These are phyloP conservation scores for Percopsis omiscomaycus DNA, from an alignment of 2,797 vertebrate genomes.

Conservation along the genomic window DNA sequence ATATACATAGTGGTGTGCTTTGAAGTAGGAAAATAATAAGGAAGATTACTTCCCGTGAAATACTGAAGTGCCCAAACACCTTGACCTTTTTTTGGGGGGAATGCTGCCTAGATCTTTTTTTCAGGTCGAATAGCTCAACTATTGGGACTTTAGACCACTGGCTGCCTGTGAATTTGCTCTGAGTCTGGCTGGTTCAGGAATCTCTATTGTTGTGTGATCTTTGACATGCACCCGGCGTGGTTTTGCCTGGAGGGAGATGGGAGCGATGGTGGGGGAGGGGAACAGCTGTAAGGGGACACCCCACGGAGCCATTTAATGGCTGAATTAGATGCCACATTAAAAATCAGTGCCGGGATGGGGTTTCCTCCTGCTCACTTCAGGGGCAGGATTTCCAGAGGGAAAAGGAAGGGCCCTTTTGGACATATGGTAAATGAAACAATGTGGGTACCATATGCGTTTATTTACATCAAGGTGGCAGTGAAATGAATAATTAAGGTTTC, in stretches of 20 bases:
- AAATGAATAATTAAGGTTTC: background rate
- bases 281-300: slow-evolving; percentile 66
- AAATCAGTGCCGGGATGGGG: slow-evolving; percentile 72
- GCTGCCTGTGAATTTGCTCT: slow-evolving; percentile 64
- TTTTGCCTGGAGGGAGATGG: slow-evolving; percentile 60
- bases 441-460: background rate
- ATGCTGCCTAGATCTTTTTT: slow-evolving; percentile 38
- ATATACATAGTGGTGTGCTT: background rate
- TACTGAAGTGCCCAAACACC: too few relatives aligned
- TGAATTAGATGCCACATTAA: slow-evolving; percentile 74
- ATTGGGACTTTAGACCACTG: slow-evolving; percentile 41
- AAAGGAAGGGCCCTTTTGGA: slow-evolving; percentile 32
- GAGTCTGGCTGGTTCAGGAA: slow-evolving; percentile 68
- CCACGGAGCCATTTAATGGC: slow-evolving; percentile 71
- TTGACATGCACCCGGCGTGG: slow-evolving; percentile 70
- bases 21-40: background rate
- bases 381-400: slow-evolving; percentile 26
- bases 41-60: background rate
- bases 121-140: slow-evolving; percentile 34
- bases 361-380: slow-evolving; percentile 50
- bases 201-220: slow-evolving; percentile 78
- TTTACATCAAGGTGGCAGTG: background rate
- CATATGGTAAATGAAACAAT: slow-evolving; percentile 11
- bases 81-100: slow-evolving; percentile 23
- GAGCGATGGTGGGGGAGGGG: slow-evolving; percentile 49